phyloP scores from a whole-genome alignment of 2,113 vertebrate genomes.

The Chaenogobius annularis region DNA sequence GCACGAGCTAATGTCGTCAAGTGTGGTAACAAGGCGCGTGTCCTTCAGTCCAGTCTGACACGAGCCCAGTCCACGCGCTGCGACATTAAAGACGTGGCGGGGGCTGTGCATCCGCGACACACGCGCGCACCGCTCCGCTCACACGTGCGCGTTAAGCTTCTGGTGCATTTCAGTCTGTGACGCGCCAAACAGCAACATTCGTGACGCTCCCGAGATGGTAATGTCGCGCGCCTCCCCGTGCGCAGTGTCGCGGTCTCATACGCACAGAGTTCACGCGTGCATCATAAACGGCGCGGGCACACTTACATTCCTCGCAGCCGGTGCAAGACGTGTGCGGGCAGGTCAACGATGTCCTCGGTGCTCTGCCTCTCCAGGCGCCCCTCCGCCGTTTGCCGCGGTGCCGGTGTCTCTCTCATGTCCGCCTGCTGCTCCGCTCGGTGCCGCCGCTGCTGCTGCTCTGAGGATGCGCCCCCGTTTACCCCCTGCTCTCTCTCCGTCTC shows the following conservation, averaged over 20 bases:
- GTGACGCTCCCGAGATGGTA: neutral
- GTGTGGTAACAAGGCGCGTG: neutral
- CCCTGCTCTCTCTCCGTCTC: conserved; percentile 2
- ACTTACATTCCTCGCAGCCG: conserved; percentile 71
- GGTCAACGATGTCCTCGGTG: conserved; percentile 35
- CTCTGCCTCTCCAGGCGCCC: conserved; percentile 11
- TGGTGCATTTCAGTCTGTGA: neutral
- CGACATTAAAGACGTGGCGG: neutral
- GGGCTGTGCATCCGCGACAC: neutral
- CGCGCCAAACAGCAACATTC: neutral
- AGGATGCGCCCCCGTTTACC: conserved; percentile 3
- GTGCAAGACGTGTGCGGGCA: conserved; percentile 55
- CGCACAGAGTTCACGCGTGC: neutral
- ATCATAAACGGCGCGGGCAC: neutral
- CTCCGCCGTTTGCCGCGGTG: conserved; percentile 6
- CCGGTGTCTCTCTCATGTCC: conserved; percentile 12
- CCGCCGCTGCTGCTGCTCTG: neutral
- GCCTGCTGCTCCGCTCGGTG: neutral
- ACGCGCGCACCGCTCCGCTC: neutral
- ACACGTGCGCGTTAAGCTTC: neutral
- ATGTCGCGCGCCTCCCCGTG: neutral
- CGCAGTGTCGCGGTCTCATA: neutral
- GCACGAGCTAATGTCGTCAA: conserved; percentile 3
- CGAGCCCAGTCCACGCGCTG: neutral
- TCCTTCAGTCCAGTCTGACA: neutral